Conservation (phyloP, 2,113 vertebrate genomes). For the Callocephalon fimbriatum region DNA sequence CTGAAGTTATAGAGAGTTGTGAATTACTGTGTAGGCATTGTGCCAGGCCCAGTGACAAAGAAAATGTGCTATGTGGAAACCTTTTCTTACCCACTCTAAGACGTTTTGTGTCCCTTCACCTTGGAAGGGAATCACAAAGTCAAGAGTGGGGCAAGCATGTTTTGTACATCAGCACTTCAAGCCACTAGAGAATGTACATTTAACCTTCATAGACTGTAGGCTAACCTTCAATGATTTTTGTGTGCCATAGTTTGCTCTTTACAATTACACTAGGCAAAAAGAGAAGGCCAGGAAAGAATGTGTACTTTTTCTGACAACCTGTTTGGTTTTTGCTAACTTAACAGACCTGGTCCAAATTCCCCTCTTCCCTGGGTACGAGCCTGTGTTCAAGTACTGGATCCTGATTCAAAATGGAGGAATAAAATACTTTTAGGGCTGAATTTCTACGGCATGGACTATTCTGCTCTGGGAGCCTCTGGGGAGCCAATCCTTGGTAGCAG, state of each 20-base stretch:
- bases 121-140: neutral
- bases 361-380: slow-evolving; percentile 91
- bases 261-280: neutral
- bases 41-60: neutral
- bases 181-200: neutral
- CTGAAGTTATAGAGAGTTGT: neutral
- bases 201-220: neutral
- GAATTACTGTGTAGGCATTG: neutral
- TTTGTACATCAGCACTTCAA: neutral
- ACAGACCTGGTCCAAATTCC: slow-evolving; percentile 90
- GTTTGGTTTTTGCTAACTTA: neutral
- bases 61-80: neutral
- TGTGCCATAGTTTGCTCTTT: neutral
- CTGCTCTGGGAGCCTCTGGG: slow-evolving; percentile 77
- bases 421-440: slow-evolving; percentile 95
- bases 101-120: neutral
- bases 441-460: slow-evolving; percentile 92
- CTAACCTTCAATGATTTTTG: neutral
- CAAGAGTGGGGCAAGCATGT: neutral
- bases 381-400: slow-evolving; percentile 89
- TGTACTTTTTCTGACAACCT: neutral
- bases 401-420: slow-evolving; percentile 87
- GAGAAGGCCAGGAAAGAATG: neutral
- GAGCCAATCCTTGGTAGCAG: slow-evolving; percentile 88
- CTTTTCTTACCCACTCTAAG: neutral